These are phyloP conservation scores for Sinonovacula constricta DNA, from an alignment of 1,140 invertebrate genomes.

Conservation along the genomic window DNA sequence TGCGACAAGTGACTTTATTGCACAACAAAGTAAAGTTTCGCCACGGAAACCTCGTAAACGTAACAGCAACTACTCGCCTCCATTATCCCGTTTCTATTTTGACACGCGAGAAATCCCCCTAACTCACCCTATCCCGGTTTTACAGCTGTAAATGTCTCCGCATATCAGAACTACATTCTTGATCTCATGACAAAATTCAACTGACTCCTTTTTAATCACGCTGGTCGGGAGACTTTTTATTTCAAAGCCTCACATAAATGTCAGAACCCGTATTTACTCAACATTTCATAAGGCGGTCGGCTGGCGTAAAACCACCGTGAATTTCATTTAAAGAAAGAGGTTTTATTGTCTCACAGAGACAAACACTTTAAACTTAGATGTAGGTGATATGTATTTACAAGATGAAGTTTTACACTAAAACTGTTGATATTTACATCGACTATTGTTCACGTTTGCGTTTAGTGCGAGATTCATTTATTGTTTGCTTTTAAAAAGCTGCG, in stretches of 20 bases:
- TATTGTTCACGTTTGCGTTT: too few relatives aligned
- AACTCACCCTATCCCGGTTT: conserved; percentile 35
- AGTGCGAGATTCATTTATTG: too few relatives aligned
- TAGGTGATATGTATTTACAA: too few relatives aligned
- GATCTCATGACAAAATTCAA: conserved; percentile 24
- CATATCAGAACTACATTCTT: conserved; percentile 43
- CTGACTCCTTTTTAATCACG: conserved; percentile 40
- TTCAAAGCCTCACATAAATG: not conserved
- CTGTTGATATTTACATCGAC: too few relatives aligned
- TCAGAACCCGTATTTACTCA: not conserved
- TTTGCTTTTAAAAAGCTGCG: too few relatives aligned
- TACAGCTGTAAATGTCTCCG: conserved; percentile 38
- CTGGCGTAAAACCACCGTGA: not conserved
- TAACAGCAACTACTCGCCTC: conserved; percentile 34
- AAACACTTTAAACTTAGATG: too few relatives aligned
- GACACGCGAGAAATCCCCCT: conserved; percentile 37
- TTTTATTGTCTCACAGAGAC: not conserved
- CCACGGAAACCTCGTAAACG: conserved; percentile 36
- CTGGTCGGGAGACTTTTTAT: not conserved
- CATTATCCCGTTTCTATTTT: conserved; percentile 35
- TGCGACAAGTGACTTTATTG: not conserved
- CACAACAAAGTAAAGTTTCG: conserved; percentile 34
- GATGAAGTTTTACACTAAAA: too few relatives aligned
- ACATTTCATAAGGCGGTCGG: not conserved
- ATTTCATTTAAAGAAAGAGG: not conserved